A percentile compares a stretch with the other conserved stretches of the same genome.
phyloP scores from a whole-genome alignment of 2,888 invertebrate species.

The Hydropsyche betteni region DNA sequence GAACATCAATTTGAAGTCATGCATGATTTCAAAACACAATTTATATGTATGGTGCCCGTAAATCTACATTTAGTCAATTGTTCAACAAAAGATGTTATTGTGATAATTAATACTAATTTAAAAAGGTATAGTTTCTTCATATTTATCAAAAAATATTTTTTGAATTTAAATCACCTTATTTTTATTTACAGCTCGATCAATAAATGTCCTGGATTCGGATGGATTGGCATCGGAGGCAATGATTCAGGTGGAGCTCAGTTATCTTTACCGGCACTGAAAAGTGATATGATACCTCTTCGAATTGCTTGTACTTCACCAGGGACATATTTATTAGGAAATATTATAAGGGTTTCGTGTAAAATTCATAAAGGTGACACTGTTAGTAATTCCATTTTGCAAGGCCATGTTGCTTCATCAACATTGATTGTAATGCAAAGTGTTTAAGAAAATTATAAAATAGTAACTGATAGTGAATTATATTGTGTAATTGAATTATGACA shows the following conservation, averaged over 20 bases:
- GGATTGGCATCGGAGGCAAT: slow-evolving; percentile 62
- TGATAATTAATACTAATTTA: slow-evolving; percentile 69
- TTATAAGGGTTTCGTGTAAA: slow-evolving; percentile 65
- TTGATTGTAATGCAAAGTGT: slow-evolving; percentile 43
- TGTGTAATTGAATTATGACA: not conserved
- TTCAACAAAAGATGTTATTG: slow-evolving; percentile 67
- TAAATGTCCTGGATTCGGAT: slow-evolving; percentile 58
- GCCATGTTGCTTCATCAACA: slow-evolving; percentile 53
- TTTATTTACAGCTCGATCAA: slow-evolving; percentile 12
- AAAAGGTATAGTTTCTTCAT: slow-evolving; percentile 63
- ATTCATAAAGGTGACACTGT: slow-evolving; percentile 50
- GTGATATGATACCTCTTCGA: slow-evolving; percentile 67
- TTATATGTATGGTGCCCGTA: slow-evolving; percentile 75
- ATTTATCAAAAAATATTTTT: slow-evolving; percentile 42
- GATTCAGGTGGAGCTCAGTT: slow-evolving; percentile 61
- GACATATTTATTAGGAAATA: slow-evolving; percentile 73
- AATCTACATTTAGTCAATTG: slow-evolving; percentile 74
- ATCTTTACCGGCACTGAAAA: slow-evolving; percentile 58
- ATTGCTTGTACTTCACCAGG: slow-evolving; percentile 72
- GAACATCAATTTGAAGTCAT: slow-evolving; percentile 67
- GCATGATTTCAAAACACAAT: slow-evolving; percentile 71
- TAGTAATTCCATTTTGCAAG: slow-evolving; percentile 41
- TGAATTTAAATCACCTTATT: not conserved
- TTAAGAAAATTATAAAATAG: slow-evolving; percentile 27
- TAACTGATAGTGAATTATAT: slow-evolving; percentile 15